Conservation (phyloP, 2,888 invertebrate species). For the Argynnis bischoffii region DNA sequence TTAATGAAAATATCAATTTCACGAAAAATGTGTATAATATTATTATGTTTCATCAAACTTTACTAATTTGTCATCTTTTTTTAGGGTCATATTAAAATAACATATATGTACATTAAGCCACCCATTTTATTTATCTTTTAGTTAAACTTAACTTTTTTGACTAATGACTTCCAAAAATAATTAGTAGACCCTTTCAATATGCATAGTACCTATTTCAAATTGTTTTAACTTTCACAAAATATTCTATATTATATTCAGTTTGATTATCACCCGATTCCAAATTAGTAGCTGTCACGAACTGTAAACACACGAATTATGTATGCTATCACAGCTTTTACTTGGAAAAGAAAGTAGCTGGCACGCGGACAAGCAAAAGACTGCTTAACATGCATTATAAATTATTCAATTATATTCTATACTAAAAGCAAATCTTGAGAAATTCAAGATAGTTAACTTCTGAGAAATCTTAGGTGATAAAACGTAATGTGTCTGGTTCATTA, state of each 20-base stretch:
- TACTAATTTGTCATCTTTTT: too few species aligned
- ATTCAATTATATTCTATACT: conserved; percentile 22
- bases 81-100: too few species aligned
- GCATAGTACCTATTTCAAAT: not conserved
- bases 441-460: not conserved
- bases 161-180: not conserved
- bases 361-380: conserved; percentile 23
- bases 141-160: too few species aligned
- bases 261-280: conserved; percentile 35
- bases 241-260: conserved; percentile 36
- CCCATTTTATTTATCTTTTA: too few species aligned
- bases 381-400: conserved; percentile 32
- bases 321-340: conserved; percentile 39
- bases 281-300: conserved; percentile 39
- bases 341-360: conserved; percentile 45
- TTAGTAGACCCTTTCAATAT: not conserved
- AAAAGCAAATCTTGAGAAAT: conserved; percentile 15
- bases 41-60: too few species aligned
- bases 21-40: too few species aligned
- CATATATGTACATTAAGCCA: too few species aligned
- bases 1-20: too few species aligned
- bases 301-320: conserved; percentile 41
- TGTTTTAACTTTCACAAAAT: conserved; percentile 19
- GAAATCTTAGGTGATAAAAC: not conserved
- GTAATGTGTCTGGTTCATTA: conserved; percentile 1